A percentile compares a stretch with the other conserved stretches of the same genome.
Conservation (phyloP, 1,140 invertebrate species). For the Drosophila gunungcola region DNA sequence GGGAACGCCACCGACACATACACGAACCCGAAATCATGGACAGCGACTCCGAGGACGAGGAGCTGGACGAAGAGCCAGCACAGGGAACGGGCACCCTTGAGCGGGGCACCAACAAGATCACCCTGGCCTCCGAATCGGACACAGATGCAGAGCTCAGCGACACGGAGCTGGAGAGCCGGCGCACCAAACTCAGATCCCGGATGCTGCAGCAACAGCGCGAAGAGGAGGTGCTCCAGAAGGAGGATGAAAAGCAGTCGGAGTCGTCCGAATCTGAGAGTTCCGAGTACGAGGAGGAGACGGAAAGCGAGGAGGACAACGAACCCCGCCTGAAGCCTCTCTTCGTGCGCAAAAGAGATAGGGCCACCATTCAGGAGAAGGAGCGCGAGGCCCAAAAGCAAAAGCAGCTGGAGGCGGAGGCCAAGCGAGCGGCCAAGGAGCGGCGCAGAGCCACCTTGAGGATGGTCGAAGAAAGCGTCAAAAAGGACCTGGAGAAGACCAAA, state of each 20-base stretch:
- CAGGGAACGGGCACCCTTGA: conserved; percentile 73
- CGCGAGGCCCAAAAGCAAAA: conserved; percentile 94
- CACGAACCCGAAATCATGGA: conserved; percentile 91
- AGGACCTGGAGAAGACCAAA: conserved; percentile 87
- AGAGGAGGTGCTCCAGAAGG: conserved; percentile 87
- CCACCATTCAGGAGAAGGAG: conserved; percentile 98
- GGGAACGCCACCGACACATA: conserved; percentile 86
- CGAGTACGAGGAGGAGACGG: conserved; percentile 90
- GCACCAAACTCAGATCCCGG: conserved; percentile 89
- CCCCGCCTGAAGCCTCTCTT: conserved; percentile 98
- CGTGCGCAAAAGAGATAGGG: conserved; percentile 96
- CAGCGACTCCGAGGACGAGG: conserved; percentile 87
- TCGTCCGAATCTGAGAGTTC: conserved; percentile 90
- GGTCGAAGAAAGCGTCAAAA: conserved; percentile 95
- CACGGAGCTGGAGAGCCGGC: conserved; percentile 92
- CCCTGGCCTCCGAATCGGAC: conserved; percentile 89
- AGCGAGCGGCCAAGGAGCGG: conserved; percentile 92
- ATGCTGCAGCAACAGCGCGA: conserved; percentile 89
- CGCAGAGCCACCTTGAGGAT: conserved; percentile 94
- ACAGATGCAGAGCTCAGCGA: conserved; percentile 90
- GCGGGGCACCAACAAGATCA: conserved; percentile 83
- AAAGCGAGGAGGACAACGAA: conserved; percentile 88
- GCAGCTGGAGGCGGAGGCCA: conserved; percentile 91
- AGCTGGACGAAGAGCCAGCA: conserved; percentile 69
- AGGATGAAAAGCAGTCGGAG: conserved; percentile 91